Base-by-base conservation (phyloP, 2,797 vertebrate species). In the Platalea minor region DNA sequence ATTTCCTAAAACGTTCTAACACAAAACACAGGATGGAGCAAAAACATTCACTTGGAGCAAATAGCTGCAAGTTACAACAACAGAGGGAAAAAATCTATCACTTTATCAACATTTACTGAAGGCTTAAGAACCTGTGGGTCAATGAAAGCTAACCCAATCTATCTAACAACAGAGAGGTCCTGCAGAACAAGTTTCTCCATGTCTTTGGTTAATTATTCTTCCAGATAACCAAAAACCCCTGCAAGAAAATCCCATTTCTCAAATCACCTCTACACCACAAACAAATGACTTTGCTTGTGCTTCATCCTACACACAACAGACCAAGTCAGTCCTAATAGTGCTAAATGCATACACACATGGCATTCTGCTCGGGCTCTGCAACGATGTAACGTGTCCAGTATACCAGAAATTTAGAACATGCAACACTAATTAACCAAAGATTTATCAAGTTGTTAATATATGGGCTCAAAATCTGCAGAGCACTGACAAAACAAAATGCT, bases 331-430 rank as follows among this genome's bases (percentile, higher is more conserved):
- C 11, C 35, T 46, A 18, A 2, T 9, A 68, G 53, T 11, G 31
- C 31, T 41, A 77, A 23, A 70, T 3, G 7, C 0, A 0, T 28
- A 45, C 11, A 18, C 4, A 13, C 1, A 9, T 18, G n/a, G 10
- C 31, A 12, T 59, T 74, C 18, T 41, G 25, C 39, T 73, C 0
- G 0, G 16, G 35, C 56, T 73, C 43, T 60, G 72, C 33, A 74
- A 45, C 35, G 5, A 35, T 13, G 3, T 43, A 35, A 39, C 3
- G 2, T 28, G 8, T 33, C 69, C 17, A 43, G 21, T 7, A 54
- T 7, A 63, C 2, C 43, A 88, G 23, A 65, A 80, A 83, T 63
- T n/a, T 10, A n/a, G n/a, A 88, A 67, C 3, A 11, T 10, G 4
- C 18, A 75, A 67, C 11, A 74, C 6, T 54, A 81, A 43, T 59